Base-by-base conservation (phyloP, 1,140 invertebrate species). In the Choristoneura fumiferana region DNA sequence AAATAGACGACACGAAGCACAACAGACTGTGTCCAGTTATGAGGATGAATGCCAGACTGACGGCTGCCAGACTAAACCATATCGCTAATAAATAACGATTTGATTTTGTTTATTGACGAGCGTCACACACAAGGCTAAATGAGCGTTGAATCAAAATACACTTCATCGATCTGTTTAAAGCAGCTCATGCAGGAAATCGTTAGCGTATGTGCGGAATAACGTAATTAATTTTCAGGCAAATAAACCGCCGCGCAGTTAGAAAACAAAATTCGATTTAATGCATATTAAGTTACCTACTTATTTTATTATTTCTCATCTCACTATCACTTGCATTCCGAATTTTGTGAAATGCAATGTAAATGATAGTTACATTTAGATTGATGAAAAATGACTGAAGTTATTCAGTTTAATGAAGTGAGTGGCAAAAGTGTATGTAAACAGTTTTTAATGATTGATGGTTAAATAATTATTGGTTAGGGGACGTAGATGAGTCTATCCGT, bases 1-100 rank as follows among this genome's bases (percentile, higher is more conserved):
- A 22, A 53, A 49, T n/a, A 61, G 56, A 62, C 55, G 63, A 57
- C 59, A 56, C 35, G 57, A 18, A 36, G n/a, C 18, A 17, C 12
- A 8, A 52, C 40, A 49, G 14, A 49, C 22, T 49, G 43, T 49
- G 43, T n/a, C 22, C 22, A 29, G 43, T 12, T 10, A 29, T 5
- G 43, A 49, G 43, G 29, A 49, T 18, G 17, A 15, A 45, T 22
- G 40, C 40, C 40, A 45, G 40, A 45, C 40, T 45, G 40, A 45
- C 43, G 22, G 22, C 22, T 49, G 43, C 43, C 43, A 49, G 43
- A 49, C 43, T 49, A 49, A 49, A 49, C 43, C 43, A 49, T 49
- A 49, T 13, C 43, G 43, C n/a, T 49, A 49, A 49, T 49, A 49
- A 49, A 49, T 29, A 12, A 49, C 18, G 8, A 22, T 49, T 12